A percentile compares a stretch with the other conserved stretches of the same genome.
Conservation (phyloP, 2,888 invertebrate species). For the Polyommatus icarus region DNA sequence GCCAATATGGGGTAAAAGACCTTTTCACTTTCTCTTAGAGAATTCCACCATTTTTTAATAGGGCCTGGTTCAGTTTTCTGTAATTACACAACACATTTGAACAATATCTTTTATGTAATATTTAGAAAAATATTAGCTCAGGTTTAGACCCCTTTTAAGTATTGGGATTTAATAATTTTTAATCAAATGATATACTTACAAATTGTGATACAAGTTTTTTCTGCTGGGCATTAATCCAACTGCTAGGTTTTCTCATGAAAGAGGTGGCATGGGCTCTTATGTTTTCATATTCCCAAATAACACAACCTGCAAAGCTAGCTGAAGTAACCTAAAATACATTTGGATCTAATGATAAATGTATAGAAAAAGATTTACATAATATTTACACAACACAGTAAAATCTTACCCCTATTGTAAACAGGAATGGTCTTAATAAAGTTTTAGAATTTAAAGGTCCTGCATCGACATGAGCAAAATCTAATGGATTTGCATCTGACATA, state of each 20-base stretch:
- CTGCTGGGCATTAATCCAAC: conserved; percentile 75
- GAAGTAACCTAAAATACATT: conserved; percentile 80
- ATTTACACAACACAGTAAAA: background rate
- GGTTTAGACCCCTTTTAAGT: no score
- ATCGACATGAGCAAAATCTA: conserved; percentile 67
- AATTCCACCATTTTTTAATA: conserved; percentile 85
- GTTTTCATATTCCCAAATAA: conserved; percentile 94
- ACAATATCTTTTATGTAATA: background rate
- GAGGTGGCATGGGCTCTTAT: conserved; percentile 77
- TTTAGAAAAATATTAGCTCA: no score
- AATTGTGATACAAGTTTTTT: conserved; percentile 56
- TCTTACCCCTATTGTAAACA: conserved; percentile 84
- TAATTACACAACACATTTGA: conserved; percentile 38
- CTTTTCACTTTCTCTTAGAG: conserved; percentile 86
- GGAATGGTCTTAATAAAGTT: conserved; percentile 81
- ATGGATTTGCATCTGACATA: conserved; percentile 56
- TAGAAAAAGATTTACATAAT: background rate
- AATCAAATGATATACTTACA: conserved; percentile 47
- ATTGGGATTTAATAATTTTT: no score
- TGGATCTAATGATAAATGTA: background rate
- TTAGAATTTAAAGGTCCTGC: conserved; percentile 65
- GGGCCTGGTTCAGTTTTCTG: conserved; percentile 67
- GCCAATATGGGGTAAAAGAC: conserved; percentile 90
- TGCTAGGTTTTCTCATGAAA: conserved; percentile 74
- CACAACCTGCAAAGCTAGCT: conserved; percentile 86